Evolutionary conservation across 2,888 invertebrate species (phyloP).

Genomic region (Lottia gigantea): DNA sequence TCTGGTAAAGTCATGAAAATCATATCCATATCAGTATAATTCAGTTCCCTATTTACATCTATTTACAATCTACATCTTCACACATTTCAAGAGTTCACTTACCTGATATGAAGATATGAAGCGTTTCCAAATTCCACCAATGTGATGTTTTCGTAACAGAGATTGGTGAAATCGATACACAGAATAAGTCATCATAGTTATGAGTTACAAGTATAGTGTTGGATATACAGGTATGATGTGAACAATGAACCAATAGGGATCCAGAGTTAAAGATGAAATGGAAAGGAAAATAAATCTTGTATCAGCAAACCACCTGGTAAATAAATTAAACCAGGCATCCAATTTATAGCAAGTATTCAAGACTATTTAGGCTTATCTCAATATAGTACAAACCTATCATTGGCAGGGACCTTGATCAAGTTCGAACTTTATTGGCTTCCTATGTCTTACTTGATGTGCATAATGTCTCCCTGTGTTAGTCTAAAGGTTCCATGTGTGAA

Average conservation of each 20-base stretch:
- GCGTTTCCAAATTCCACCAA: background rate
- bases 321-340: slow-evolving; percentile 20
- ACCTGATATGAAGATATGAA: no score
- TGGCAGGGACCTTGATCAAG: background rate
- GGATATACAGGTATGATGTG: background rate
- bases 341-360: background rate
- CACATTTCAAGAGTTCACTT: no score
- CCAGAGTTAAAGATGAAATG: slow-evolving; percentile 28
- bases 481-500: no score
- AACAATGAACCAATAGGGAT: slow-evolving; percentile 6
- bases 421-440: slow-evolving; percentile 6
- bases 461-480: no score
- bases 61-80: no score
- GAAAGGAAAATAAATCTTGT: slow-evolving; percentile 38
- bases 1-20: no score
- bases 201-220: slow-evolving; percentile 8
- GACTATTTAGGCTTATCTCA: background rate
- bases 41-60: no score
- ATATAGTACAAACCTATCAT: background rate
- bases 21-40: no score
- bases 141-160: slow-evolving; percentile 24
- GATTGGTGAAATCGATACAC: slow-evolving; percentile 43
- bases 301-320: slow-evolving; percentile 39
- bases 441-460: background rate
- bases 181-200: slow-evolving; percentile 30